Evolutionary conservation across 2,797 vertebrate species (phyloP), one percentile per base, ranked within the genome.

Genomic region (Bovichtus diacanthus): DNA sequence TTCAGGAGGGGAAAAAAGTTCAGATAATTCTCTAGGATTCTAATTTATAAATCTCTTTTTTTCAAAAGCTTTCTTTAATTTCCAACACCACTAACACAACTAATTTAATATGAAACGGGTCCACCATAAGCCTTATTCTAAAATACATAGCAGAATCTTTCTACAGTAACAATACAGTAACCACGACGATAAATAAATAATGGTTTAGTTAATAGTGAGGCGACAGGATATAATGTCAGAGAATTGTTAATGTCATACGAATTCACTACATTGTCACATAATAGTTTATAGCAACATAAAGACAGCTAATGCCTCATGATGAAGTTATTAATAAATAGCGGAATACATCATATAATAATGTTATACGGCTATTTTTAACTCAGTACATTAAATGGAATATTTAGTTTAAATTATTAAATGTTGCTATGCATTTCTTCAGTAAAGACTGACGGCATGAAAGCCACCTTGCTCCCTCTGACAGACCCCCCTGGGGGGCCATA

Each of bases 401-500:
- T 41, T 23, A 50, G 50, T 31, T 9, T 49, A 15, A 34, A 69
- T 43, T 6, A 19, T 43, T 31, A 23, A 2, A 39, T 61, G 29
- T 36, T 36, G 5, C n/a, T 4, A 11, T 29, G 21, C 38, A 34
- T 50, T 34, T 61, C 12, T 11, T 25, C 76, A 50, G 21, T 27
- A 2, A 5, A 29, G 41, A 31, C 18, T 9, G 12, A 21, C 18
- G 13, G 29, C 29, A 18, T 23, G 7, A 19, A 36, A 39, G 43
- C 0, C 76, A 81, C 59, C 31, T 71, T 13, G 41, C 63, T 60
- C 58, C 23, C 51, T 44, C 46, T 47, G 65, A 63, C 69, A 39
- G n/a, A 49, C 27, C 77, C 86, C 80, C 82, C 80, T 69, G 74
- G 80, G 74, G 86, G 81, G 75, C 15, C 60, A 2, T 39, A 23